Conservation (phyloP, 2,797 vertebrate genomes). For the Schizothorax lantsangensis region DNA sequence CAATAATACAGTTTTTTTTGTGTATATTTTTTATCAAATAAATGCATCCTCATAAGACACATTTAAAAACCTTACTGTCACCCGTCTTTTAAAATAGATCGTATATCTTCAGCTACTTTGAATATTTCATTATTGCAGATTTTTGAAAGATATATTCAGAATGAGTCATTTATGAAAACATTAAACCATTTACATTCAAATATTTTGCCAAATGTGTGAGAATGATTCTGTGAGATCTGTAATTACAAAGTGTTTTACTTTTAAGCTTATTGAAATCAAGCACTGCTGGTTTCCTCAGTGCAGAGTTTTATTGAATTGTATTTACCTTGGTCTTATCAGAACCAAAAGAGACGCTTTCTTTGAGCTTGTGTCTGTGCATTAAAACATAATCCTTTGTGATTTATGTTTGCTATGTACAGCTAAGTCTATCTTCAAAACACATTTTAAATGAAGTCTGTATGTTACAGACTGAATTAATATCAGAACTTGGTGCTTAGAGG, state of each 20-base stretch:
- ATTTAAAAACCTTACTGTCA: neutral
- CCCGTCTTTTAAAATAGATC: too few species aligned
- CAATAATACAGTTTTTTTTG: neutral
- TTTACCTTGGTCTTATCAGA: slow-evolving; percentile 10
- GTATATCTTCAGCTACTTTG: neutral
- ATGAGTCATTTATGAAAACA: neutral
- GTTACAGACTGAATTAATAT: neutral
- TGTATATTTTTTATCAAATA: neutral
- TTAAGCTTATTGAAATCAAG: neutral
- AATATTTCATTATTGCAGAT: neutral
- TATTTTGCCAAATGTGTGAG: neutral
- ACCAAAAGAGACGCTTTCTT: slow-evolving; percentile 1
- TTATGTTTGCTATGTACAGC: neutral
- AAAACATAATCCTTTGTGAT: neutral
- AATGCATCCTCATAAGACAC: neutral
- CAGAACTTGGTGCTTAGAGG: neutral
- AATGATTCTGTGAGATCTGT: neutral
- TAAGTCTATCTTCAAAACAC: neutral
- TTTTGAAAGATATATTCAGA: neutral
- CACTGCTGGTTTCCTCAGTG: neutral
- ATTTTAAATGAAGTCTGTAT: neutral
- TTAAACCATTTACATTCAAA: neutral
- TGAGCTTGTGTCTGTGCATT: slow-evolving; percentile 3
- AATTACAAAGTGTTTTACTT: neutral
- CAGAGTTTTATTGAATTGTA: neutral